phyloP scores from a whole-genome alignment of 2,113 vertebrate genomes.

The Melanerpes aurifrons region DNA sequence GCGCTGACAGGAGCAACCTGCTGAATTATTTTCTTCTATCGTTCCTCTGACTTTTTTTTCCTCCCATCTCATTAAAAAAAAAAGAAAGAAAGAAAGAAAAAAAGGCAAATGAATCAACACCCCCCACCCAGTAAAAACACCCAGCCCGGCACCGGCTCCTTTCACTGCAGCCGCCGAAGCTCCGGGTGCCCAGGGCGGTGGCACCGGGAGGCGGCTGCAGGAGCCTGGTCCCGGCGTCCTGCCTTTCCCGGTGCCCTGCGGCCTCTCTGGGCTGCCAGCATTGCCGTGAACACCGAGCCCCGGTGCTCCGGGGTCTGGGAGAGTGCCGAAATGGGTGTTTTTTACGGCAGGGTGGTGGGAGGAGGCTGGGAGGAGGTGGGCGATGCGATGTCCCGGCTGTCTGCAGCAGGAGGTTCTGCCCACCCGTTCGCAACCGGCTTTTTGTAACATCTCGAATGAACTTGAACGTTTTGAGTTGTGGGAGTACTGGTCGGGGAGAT shows the following conservation, averaged over 20 bases:
- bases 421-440: not conserved
- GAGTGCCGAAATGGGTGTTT: not conserved
- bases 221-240: not conserved
- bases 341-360: not conserved
- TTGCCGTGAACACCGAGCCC: not conserved
- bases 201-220: not conserved
- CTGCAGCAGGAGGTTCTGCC: not conserved
- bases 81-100: not conserved
- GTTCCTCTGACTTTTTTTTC: slow-evolving; percentile 20
- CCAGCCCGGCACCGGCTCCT: not conserved
- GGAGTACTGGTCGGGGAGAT: not conserved
- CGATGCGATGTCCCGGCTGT: not conserved
- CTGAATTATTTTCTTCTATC: not conserved
- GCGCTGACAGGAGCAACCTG: not conserved
- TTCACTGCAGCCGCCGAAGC: not conserved
- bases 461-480: not conserved
- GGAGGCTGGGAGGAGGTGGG: not conserved
- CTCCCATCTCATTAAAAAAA: not conserved
- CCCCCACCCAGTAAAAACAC: not conserved
- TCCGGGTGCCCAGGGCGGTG: not conserved
- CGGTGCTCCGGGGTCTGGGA: not conserved
- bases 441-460: fast-evolving
- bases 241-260: not conserved
- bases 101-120: not conserved
- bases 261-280: not conserved